Conservation (phyloP, 2,888 invertebrate species). For the Tenthredo amoena region DNA sequence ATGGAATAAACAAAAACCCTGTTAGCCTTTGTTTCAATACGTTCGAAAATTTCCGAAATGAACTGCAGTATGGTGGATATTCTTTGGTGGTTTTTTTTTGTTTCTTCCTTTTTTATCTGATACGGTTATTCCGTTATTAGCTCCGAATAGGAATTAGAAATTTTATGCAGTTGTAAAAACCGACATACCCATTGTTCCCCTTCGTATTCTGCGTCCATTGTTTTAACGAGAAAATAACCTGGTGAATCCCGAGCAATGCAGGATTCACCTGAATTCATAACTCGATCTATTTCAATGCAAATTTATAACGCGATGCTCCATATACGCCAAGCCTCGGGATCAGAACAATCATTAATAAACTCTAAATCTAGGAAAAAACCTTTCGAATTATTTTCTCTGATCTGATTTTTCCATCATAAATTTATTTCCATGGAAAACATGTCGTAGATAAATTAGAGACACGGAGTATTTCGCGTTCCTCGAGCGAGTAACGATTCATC, state of each 20-base stretch:
- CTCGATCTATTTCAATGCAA: slow-evolving; percentile 29
- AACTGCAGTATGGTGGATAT: background rate
- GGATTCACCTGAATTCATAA: slow-evolving; percentile 8
- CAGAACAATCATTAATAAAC: background rate
- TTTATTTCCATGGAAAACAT: background rate
- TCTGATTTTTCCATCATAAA: background rate
- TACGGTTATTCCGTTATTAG: background rate
- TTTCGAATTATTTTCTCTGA: background rate
- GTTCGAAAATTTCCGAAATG: background rate
- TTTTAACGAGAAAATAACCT: slow-evolving; percentile 24
- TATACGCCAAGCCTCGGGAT: background rate
- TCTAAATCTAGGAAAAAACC: background rate
- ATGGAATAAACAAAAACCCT: background rate
- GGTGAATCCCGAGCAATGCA: slow-evolving; percentile 2
- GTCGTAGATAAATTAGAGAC: background rate
- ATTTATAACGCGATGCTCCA: slow-evolving; percentile 1
- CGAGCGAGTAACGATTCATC: background rate
- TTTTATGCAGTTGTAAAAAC: slow-evolving; percentile 26
- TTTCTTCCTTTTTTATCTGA: background rate
- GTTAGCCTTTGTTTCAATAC: background rate
- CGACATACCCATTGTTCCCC: slow-evolving; percentile 3
- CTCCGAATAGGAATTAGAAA: background rate
- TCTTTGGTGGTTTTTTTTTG: background rate
- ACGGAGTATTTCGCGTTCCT: background rate
- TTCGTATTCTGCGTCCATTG: slow-evolving; percentile 7